Percentiles rank a stretch among this genome's conserved stretches.
phyloP scores from a whole-genome alignment of 1,140 invertebrate species.

The Littorina saxatilis region DNA sequence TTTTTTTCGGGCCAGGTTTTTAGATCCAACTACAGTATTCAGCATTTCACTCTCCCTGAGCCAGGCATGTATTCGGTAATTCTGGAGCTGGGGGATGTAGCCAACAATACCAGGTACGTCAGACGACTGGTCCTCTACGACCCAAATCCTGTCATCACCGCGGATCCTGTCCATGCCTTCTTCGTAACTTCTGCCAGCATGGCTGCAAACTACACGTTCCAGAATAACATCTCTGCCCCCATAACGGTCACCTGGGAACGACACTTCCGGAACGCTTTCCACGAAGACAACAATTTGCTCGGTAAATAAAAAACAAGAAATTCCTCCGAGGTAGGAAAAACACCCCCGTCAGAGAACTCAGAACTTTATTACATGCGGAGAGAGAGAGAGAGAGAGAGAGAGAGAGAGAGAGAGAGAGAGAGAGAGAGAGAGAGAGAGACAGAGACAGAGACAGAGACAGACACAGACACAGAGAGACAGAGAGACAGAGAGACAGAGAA shows the following conservation, averaged over 20 bases:
- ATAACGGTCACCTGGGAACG: conserved; percentile 43
- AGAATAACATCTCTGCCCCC: neutral
- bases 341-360: too few species aligned
- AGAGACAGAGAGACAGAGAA: too few species aligned
- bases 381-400: too few species aligned
- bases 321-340: too few species aligned
- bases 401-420: too few species aligned
- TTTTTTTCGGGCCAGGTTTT: neutral
- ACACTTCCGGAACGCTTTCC: conserved; percentile 47
- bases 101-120: conserved; percentile 57
- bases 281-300: conserved; percentile 46
- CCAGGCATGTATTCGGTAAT: conserved; percentile 54
- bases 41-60: conserved; percentile 32
- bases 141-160: conserved; percentile 36
- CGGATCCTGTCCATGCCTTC: conserved; percentile 28
- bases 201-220: conserved; percentile 36
- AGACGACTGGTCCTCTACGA: conserved; percentile 51
- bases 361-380: too few species aligned
- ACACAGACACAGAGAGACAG: too few species aligned
- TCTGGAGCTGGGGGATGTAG: conserved; percentile 48
- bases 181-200: conserved; percentile 27
- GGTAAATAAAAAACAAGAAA: too few species aligned
- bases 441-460: too few species aligned
- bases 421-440: too few species aligned
- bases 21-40: neutral